phyloP scores from a whole-genome alignment of 2,888 invertebrate species.

The Eurytoma adleriae region DNA sequence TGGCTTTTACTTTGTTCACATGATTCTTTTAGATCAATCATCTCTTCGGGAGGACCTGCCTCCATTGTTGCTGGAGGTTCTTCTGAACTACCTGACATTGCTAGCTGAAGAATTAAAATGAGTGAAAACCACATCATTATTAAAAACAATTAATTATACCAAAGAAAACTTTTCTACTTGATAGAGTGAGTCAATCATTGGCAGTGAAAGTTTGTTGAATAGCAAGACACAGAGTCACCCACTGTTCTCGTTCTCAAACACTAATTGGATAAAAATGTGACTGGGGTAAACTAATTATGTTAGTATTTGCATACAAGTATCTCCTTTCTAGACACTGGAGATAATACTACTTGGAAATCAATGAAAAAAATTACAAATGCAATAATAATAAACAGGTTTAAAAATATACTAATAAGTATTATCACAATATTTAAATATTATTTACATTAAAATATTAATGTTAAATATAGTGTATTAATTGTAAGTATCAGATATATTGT shows the following conservation, averaged over 20 bases:
- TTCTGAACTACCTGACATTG: constrained; percentile 70
- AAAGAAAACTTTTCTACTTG: constrained; percentile 44
- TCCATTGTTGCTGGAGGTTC: constrained; percentile 68
- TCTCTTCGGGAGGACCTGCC: constrained; percentile 62
- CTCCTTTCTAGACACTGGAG: constrained; percentile 56
- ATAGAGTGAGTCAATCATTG: constrained; percentile 64
- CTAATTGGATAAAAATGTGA: constrained; percentile 73
- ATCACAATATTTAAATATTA: too few species aligned
- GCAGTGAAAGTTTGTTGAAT: constrained; percentile 71
- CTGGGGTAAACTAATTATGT: constrained; percentile 74
- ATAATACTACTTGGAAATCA: constrained; percentile 58
- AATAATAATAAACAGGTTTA: not conserved
- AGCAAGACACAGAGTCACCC: constrained; percentile 68
- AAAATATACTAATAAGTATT: not conserved
- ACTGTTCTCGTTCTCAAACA: constrained; percentile 71
- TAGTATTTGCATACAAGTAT: constrained; percentile 61
- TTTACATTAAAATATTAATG: too few species aligned
- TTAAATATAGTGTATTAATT: too few species aligned
- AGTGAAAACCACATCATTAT: constrained; percentile 70
- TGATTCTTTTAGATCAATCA: constrained; percentile 62
- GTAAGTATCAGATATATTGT: too few species aligned
- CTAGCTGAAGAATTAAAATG: constrained; percentile 70
- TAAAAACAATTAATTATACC: constrained; percentile 40
- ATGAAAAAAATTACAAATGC: not conserved
- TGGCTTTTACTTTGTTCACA: constrained; percentile 69